Evolutionary conservation across 2,113 vertebrate genomes (phyloP).

Genomic region (Xiphophorus hellerii): DNA sequence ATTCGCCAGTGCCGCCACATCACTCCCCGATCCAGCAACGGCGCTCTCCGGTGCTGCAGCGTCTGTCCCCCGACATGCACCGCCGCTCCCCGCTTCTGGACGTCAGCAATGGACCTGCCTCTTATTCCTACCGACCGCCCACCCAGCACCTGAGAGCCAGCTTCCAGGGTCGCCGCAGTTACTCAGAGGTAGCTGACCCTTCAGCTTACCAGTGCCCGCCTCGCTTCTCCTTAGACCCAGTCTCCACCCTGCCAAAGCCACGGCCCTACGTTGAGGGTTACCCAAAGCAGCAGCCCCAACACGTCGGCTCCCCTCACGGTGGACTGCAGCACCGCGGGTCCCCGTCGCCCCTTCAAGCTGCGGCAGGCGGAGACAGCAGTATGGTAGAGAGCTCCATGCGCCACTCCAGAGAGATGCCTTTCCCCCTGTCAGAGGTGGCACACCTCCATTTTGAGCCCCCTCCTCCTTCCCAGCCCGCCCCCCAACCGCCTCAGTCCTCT

Average conservation of each 20-base stretch:
- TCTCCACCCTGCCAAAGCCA: conserved; percentile 91
- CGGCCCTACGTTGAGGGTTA: conserved; percentile 87
- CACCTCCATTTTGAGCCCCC: conserved; percentile 86
- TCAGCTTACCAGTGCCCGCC: conserved; percentile 87
- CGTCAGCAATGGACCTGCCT: conserved; percentile 82
- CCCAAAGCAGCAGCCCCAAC: conserved; percentile 76
- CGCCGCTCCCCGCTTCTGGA: conserved; percentile 84
- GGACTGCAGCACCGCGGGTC: conserved; percentile 69
- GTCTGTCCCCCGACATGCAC: conserved; percentile 83
- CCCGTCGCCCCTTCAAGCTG: conserved; percentile 57
- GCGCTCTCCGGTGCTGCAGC: conserved; percentile 85
- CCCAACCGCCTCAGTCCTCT: conserved; percentile 85
- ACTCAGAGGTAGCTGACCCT: conserved; percentile 92
- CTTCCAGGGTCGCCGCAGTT: conserved; percentile 95
- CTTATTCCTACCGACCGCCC: conserved; percentile 86
- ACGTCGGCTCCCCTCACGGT: conserved; percentile 52
- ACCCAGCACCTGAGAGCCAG: conserved; percentile 91
- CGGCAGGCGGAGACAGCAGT: conserved; percentile 69
- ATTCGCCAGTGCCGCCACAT: conserved; percentile 78
- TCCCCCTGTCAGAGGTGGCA: conserved; percentile 89
- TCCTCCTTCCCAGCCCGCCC: conserved; percentile 68
- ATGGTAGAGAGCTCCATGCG: conserved; percentile 73
- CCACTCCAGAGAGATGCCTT: conserved; percentile 86
- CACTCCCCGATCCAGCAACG: conserved; percentile 85
- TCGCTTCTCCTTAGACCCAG: conserved; percentile 88